These are phyloP conservation scores for Sebastes oblongus DNA, from an alignment of 2,797 vertebrate genomes.

Conservation along the genomic window DNA sequence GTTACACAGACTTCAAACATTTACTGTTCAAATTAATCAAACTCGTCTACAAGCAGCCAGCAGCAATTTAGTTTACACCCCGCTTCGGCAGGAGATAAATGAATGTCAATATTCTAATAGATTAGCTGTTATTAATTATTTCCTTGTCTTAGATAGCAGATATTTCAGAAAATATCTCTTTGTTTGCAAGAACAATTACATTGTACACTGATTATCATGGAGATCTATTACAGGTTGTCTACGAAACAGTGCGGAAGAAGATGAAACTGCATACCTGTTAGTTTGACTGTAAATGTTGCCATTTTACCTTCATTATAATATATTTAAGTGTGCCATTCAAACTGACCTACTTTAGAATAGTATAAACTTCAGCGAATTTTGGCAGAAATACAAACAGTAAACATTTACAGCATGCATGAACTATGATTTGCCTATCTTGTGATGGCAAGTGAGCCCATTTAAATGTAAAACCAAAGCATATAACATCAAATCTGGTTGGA, in stretches of 20 bases:
- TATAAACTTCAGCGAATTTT: not conserved
- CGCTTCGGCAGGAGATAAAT: slow-evolving; percentile 3
- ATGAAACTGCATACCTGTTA: not conserved
- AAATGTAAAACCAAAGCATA: slow-evolving; percentile 4
- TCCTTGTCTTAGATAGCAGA: not conserved
- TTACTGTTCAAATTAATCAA: slow-evolving; percentile 13
- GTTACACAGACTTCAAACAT: slow-evolving; percentile 9
- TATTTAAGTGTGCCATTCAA: not conserved
- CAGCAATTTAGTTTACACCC: not conserved
- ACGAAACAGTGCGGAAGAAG: not conserved
- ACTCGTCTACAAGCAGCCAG: not conserved
- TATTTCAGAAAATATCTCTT: not conserved
- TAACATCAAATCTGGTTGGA: slow-evolving; percentile 21
- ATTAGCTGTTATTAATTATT: not conserved
- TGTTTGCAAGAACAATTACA: not conserved
- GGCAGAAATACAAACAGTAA: not conserved
- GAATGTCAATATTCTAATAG: not conserved
- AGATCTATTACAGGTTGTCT: not conserved
- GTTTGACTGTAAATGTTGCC: not conserved
- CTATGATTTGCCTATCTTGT: not conserved
- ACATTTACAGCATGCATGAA: not conserved
- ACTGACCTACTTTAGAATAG: not conserved
- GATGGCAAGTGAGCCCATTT: not conserved
- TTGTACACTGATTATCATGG: not conserved
- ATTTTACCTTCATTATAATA: not conserved